Conservation (phyloP, 2,113 vertebrate species). For the Lichenostomus cassidix region DNA sequence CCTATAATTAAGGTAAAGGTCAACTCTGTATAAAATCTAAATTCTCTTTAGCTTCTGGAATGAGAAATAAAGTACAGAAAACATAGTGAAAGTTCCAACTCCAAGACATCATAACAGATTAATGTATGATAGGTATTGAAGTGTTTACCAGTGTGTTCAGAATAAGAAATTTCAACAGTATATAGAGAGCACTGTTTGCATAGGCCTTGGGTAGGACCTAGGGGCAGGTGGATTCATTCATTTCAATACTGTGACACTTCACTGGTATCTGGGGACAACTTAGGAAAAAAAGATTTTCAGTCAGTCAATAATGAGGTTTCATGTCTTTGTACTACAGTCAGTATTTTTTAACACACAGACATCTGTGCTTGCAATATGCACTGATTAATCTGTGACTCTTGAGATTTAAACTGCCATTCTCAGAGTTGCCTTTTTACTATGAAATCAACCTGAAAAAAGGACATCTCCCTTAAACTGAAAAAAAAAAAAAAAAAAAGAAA, state of each 20-base stretch:
- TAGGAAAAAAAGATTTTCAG: neutral
- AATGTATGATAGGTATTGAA: neutral
- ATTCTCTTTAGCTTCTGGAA: neutral
- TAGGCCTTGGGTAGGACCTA: neutral
- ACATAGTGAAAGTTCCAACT: neutral
- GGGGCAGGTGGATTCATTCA: neutral
- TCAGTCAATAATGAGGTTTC: neutral
- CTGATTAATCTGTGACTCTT: neutral
- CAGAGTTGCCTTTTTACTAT: neutral
- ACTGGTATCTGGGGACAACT: neutral
- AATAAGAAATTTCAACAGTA: neutral
- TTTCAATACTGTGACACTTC: neutral
- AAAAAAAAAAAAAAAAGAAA: neutral
- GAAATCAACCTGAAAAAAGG: neutral
- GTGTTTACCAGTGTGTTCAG: neutral
- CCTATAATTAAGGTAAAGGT: slow-evolving; percentile 13
- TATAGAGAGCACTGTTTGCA: neutral
- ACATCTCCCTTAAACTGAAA: neutral
- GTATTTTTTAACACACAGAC: neutral
- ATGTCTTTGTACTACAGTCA: neutral
- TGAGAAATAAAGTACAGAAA: slow-evolving; percentile 9
- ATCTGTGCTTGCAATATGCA: neutral
- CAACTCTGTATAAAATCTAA: neutral
- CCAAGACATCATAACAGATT: neutral
- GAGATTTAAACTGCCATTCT: neutral